Base-by-base conservation (phyloP, 1,140 invertebrate species). In the Ceratina calcarata region DNA sequence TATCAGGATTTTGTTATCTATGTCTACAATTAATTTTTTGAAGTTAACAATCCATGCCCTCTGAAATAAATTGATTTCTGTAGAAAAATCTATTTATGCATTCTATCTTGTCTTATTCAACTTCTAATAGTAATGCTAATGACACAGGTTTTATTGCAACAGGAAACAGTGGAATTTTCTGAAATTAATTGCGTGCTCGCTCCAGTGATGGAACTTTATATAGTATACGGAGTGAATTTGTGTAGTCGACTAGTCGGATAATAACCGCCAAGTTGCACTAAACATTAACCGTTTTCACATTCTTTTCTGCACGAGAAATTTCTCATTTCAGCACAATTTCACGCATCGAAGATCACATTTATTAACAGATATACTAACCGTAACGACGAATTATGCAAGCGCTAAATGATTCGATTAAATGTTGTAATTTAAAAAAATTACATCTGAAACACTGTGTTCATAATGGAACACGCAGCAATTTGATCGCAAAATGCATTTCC, bases 261-360 rank as follows among this genome's bases (percentile, higher is more conserved):
- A n/a, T 57, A 57, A 57, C n/a, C 55, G 55, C 22, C 3, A 70
- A 55, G 18, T 57, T 55, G 20, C 8, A 60, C 18, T 60, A 22
- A 60, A 60, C 20, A 22, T 69, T 18, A 58, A 70, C 51, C 24
- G 51, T 70, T 70, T 70, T 70, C 51, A 70, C 51, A 70, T 58
- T 70, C 67, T 70, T 69, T 70, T 70, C 51, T 70, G 51, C 24
- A 70, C 27, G 67, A 70, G 67, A 57, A 58, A 8, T 69, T 53
- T 55, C 49, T 70, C 67, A 32, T 68, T 53, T 58, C 67, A 70
- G 53, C 32, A 45, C 37, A 16, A 70, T 70, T 70, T 70, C 51
- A 70, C 67, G 51, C 67, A 57, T 32, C 51, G 24, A 1, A 20
- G 27, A 57, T 3, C 15, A 53, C 13, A 57, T 70, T 70, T 70